phyloP scores from a whole-genome alignment of 2,888 invertebrate species.

The Tetheella fluctuosa region DNA sequence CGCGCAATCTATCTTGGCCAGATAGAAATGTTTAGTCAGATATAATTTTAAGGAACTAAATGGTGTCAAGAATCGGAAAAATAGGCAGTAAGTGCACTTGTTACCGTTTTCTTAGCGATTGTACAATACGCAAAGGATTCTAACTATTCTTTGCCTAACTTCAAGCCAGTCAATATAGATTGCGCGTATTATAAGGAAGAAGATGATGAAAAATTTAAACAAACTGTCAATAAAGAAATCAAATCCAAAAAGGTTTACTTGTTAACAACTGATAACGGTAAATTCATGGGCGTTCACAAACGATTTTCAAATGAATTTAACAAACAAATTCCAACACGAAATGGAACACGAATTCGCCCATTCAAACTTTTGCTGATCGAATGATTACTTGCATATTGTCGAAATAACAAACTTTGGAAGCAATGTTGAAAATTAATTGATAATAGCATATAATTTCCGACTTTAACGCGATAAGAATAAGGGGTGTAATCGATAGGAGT shows the following conservation, averaged over 20 bases:
- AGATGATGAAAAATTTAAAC: not conserved
- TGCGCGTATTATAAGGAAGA: no score
- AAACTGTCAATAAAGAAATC: not conserved
- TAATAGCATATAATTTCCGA: not conserved
- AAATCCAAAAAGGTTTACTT: not conserved
- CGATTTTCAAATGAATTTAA: not conserved
- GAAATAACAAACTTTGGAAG: conserved; percentile 9
- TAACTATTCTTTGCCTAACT: no score
- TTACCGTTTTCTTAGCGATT: no score
- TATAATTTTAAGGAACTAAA: no score
- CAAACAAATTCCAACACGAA: conserved; percentile 1
- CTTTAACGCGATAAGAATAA: not conserved
- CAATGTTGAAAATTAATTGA: conserved; percentile 12
- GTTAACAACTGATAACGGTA: not conserved
- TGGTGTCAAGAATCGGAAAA: no score
- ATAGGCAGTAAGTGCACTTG: no score
- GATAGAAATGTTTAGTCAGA: no score
- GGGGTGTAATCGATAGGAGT: not conserved
- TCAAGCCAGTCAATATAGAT: no score
- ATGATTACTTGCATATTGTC: conserved; percentile 25
- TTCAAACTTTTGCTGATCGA: conserved; percentile 28
- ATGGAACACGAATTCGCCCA: conserved; percentile 5
- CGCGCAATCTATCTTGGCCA: no score
- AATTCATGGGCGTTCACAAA: not conserved
- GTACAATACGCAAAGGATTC: no score